Percentiles rank a stretch among this genome's conserved stretches.
Conservation (phyloP, 1,140 invertebrate species). For the Eueides isabella region DNA sequence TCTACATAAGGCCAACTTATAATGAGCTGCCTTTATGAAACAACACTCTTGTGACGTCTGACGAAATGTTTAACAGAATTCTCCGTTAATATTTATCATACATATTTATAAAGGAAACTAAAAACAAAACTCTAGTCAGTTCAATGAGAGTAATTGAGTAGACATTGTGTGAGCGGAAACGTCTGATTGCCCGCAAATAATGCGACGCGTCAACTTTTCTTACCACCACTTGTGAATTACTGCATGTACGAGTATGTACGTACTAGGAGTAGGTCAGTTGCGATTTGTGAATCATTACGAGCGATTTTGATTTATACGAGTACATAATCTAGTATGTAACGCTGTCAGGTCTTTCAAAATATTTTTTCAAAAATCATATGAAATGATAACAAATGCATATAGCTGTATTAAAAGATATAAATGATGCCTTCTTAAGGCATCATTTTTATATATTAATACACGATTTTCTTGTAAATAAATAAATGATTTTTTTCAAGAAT, state of each 20-base stretch:
- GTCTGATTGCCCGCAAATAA: slow-evolving; percentile 54
- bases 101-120: slow-evolving; percentile 15
- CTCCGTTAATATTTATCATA: background rate
- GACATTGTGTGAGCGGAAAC: slow-evolving; percentile 58
- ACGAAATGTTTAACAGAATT: no score
- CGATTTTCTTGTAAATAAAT: no score
- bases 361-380: no score
- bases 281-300: background rate
- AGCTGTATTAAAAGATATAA: no score
- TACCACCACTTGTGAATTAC: slow-evolving; percentile 32
- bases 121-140: slow-evolving; percentile 32
- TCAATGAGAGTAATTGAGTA: slow-evolving; percentile 42
- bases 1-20: no score
- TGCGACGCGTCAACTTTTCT: slow-evolving; percentile 52
- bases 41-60: no score
- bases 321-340: background rate
- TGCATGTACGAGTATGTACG: background rate
- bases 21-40: no score
- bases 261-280: slow-evolving; percentile 8
- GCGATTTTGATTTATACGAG: background rate
- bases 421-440: no score
- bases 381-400: no score
- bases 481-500: no score
- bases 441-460: no score
- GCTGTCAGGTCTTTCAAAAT: no score